Percentiles rank a stretch among this genome's conserved stretches.
Conservation (phyloP, 30 jellyfish, hydroid and myxozoan genomes). For the Nemopilema nomurai region DNA sequence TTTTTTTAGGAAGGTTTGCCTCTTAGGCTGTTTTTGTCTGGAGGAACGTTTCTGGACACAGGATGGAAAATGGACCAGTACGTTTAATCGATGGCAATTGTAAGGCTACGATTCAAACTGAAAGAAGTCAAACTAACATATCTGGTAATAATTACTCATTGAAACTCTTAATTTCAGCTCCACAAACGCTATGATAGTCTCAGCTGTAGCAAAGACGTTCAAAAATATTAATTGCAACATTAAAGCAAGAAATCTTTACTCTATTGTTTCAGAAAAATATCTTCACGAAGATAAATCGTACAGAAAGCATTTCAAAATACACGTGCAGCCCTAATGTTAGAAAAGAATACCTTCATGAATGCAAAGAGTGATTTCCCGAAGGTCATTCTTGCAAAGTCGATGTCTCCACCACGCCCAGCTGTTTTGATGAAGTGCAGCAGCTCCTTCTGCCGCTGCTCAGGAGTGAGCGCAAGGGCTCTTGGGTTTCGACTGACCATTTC, state of each 20-base stretch:
- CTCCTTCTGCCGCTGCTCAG: constrained; percentile 70
- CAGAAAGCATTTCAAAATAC: neutral
- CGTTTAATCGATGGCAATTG: no score
- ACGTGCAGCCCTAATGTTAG: neutral
- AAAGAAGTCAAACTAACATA: no score
- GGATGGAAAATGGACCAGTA: no score
- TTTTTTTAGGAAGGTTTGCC: no score
- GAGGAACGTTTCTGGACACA: no score
- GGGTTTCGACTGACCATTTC: constrained; percentile 76
- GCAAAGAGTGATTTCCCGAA: constrained; percentile 75
- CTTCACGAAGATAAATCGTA: neutral
- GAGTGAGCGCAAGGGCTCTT: constrained; percentile 48
- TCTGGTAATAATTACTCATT: no score
- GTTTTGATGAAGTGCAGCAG: constrained; percentile 60
- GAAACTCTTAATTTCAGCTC: no score
- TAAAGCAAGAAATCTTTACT: neutral
- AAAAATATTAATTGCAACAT: no score
- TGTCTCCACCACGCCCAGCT: constrained; percentile 77
- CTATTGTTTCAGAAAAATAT: neutral
- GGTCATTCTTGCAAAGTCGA: constrained; percentile 77
- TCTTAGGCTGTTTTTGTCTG: no score
- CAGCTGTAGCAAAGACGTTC: no score
- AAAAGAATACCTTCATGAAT: constrained; percentile 54
- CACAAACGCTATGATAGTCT: no score
- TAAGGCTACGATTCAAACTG: no score